A percentile compares a stretch with the other conserved stretches of the same genome.
These are phyloP conservation scores for Galbula dea DNA, from an alignment of 2,113 vertebrate genomes.

Conservation along the genomic window DNA sequence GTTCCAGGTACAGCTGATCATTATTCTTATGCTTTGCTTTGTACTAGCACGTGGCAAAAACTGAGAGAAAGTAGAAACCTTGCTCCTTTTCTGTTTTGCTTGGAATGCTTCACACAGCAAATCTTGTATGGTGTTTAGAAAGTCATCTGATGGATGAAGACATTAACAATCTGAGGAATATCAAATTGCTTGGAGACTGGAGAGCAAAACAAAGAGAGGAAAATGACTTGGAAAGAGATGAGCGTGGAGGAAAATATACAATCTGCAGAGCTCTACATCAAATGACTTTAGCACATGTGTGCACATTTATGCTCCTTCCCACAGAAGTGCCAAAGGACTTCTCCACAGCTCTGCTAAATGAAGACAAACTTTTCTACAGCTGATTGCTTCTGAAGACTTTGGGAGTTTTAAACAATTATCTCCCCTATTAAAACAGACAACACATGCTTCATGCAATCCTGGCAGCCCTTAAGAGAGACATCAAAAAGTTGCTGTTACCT, in stretches of 20 bases:
- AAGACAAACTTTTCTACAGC: neutral
- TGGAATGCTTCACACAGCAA: neutral
- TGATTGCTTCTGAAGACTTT: neutral
- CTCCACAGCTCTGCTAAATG: neutral
- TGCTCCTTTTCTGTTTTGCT: neutral
- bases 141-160: neutral
- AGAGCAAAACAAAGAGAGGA: neutral
- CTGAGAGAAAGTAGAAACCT: neutral
- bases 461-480: neutral
- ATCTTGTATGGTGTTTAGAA: neutral
- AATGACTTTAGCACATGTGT: neutral
- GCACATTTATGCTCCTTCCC: neutral
- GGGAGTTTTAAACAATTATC: neutral
- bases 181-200: neutral
- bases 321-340: neutral
- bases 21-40: neutral
- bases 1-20: neutral
- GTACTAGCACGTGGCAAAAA: neutral
- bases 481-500: neutral
- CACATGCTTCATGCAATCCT: neutral
- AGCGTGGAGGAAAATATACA: neutral
- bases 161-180: neutral
- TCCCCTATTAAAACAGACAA: neutral
- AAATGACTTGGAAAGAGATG: neutral
- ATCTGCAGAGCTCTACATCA: neutral